Evolutionary conservation across 2,113 vertebrate species (phyloP).

Genomic region (Rallus limicola): DNA sequence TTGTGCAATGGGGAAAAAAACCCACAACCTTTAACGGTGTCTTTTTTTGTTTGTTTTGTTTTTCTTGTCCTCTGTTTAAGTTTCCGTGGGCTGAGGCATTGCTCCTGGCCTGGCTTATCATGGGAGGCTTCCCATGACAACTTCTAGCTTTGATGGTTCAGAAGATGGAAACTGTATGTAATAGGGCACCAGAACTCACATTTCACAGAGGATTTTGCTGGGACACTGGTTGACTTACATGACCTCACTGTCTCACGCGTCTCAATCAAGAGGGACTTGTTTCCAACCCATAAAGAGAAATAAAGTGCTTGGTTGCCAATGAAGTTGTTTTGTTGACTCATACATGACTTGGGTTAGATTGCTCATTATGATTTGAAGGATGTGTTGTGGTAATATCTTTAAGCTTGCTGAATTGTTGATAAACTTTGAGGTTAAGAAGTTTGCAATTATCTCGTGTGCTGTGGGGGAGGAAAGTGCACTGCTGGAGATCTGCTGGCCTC

Average conservation of each 20-base stretch:
- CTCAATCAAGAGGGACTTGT: background rate
- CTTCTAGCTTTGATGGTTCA: background rate
- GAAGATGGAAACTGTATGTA: background rate
- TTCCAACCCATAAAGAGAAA: background rate
- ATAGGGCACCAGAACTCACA: background rate
- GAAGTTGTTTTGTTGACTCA: background rate
- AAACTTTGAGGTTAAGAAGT: constrained; percentile 40
- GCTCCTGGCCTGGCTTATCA: background rate
- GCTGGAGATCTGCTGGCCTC: constrained; percentile 26
- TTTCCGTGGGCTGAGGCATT: background rate
- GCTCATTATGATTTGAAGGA: background rate
- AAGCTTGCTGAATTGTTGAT: background rate
- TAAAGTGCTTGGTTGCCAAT: background rate
- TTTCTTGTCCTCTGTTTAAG: background rate
- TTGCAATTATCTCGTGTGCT: constrained; percentile 6
- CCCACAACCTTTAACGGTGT: accelerated
- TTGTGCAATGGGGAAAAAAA: background rate
- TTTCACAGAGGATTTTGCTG: background rate
- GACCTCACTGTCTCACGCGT: background rate
- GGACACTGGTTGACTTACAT: background rate
- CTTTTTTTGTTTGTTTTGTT: no score
- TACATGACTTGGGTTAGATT: background rate
- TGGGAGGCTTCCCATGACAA: background rate
- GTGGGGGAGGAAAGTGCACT: background rate
- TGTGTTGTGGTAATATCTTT: constrained; percentile 5